Evolutionary conservation across 1,140 invertebrate genomes (phyloP).

Genomic region (Drosophila ficusphila): DNA sequence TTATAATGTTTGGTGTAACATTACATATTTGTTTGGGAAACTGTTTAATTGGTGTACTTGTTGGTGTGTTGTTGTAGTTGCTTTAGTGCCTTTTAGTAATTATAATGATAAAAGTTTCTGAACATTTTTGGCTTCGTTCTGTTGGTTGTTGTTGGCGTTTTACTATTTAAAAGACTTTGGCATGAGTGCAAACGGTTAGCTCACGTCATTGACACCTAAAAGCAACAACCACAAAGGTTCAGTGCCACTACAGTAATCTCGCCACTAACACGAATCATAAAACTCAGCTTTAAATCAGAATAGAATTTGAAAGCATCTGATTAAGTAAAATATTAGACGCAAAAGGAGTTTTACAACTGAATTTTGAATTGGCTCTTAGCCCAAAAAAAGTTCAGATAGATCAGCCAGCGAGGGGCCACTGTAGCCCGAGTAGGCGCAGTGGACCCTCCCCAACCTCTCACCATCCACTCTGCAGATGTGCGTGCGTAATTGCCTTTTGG

Average conservation of each 20-base stretch:
- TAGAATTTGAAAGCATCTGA: neutral
- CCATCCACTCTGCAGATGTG: conserved; percentile 28
- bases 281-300: neutral
- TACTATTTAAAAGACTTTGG: conserved; percentile 33
- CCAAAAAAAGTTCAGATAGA: neutral
- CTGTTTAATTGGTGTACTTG: too few species aligned
- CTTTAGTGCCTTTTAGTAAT: too few species aligned
- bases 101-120: too few species aligned
- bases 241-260: conserved; percentile 13
- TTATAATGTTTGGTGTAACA: too few species aligned
- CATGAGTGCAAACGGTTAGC: conserved; percentile 81
- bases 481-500: conserved; percentile 72
- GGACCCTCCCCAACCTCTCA: conserved; percentile 5
- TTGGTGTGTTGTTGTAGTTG: too few species aligned
- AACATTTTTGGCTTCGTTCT: too few species aligned
- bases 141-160: conserved; percentile 10
- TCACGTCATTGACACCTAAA: conserved; percentile 79
- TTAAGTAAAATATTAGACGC: neutral
- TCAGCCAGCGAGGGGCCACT: conserved; percentile 4
- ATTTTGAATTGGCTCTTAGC: too few species aligned
- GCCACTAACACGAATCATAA: neutral
- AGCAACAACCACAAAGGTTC: conserved; percentile 20
- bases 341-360: neutral
- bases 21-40: too few species aligned
- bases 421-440: conserved; percentile 13